Conservation (phyloP, 2,797 vertebrate species). For the Myoxocephalus aenaeus region DNA sequence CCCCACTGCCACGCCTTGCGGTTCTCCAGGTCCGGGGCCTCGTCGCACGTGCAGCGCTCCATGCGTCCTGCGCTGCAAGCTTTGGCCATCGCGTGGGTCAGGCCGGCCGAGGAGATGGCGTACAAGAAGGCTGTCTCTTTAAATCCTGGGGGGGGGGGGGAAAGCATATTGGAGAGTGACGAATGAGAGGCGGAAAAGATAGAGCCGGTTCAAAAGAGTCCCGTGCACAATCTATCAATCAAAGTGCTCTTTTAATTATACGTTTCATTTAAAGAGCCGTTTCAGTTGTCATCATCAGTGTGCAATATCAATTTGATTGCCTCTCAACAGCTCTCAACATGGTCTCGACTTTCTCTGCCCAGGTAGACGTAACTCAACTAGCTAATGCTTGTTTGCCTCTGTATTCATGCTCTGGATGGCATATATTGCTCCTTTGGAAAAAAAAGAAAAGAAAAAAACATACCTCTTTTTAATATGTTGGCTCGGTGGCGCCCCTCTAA, state of each 20-base stretch:
- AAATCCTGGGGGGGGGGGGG: slow-evolving; percentile 87
- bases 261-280: neutral
- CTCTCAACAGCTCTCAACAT: no score
- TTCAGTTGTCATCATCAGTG: neutral
- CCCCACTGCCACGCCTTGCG: slow-evolving; percentile 99
- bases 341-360: no score
- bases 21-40: slow-evolving; percentile 97
- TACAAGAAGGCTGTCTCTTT: slow-evolving; percentile 98
- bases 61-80: slow-evolving; percentile 96
- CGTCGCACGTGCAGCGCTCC: slow-evolving; percentile 98
- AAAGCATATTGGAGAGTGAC: slow-evolving; percentile 7
- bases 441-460: neutral
- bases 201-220: neutral
- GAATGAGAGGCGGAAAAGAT: slow-evolving; percentile 14
- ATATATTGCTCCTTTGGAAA: neutral
- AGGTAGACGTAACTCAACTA: neutral
- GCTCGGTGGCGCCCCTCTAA: slow-evolving; percentile 94
- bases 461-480: slow-evolving; percentile 95
- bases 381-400: neutral
- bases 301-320: neutral
- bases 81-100: slow-evolving; percentile 96
- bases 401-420: neutral
- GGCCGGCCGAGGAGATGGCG: slow-evolving; percentile 94
- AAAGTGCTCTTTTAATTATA: neutral
- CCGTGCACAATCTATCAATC: neutral